Evolutionary conservation across 2,888 invertebrate genomes (phyloP).

Genomic region (Cecidostiba fungosa): DNA sequence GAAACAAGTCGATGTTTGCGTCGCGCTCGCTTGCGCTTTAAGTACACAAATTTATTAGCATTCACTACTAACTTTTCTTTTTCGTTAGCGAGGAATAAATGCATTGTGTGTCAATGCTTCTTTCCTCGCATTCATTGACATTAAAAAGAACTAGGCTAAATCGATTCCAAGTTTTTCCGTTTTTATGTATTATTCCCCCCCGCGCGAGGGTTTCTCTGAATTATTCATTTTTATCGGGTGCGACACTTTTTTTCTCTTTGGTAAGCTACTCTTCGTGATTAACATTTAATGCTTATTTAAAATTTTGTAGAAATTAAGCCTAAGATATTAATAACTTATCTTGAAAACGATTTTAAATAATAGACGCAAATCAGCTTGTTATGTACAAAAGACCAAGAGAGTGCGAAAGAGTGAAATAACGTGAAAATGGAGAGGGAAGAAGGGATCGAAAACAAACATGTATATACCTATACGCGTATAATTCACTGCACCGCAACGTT

Average conservation of each 20-base stretch:
- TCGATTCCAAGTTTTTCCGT: not conserved
- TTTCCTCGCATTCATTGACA: not conserved
- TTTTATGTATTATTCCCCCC: not conserved
- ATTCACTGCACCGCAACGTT: constrained; percentile 36
- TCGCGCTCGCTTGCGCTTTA: not conserved
- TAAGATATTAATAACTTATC: too few relatives aligned
- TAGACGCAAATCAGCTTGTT: too few relatives aligned
- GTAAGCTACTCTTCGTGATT: not conserved
- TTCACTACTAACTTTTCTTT: constrained; percentile 12
- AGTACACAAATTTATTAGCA: constrained; percentile 19
- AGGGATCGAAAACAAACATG: constrained; percentile 40
- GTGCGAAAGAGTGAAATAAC: not conserved
- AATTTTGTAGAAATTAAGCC: not conserved
- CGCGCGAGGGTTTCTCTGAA: not conserved
- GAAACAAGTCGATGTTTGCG: constrained; percentile 27
- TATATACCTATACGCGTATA: constrained; percentile 3
- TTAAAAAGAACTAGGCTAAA: not conserved
- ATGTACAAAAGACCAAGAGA: not conserved
- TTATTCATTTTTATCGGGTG: not conserved
- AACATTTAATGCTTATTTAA: not conserved
- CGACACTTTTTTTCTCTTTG: not conserved
- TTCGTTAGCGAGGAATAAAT: not conserved
- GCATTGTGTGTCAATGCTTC: not conserved
- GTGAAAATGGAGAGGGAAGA: not conserved
- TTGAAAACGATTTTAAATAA: too few relatives aligned